Evolutionary conservation across 2,113 vertebrate species (phyloP), one percentile per base, ranked within the genome.

Genomic region (Physeter macrocephalus): DNA sequence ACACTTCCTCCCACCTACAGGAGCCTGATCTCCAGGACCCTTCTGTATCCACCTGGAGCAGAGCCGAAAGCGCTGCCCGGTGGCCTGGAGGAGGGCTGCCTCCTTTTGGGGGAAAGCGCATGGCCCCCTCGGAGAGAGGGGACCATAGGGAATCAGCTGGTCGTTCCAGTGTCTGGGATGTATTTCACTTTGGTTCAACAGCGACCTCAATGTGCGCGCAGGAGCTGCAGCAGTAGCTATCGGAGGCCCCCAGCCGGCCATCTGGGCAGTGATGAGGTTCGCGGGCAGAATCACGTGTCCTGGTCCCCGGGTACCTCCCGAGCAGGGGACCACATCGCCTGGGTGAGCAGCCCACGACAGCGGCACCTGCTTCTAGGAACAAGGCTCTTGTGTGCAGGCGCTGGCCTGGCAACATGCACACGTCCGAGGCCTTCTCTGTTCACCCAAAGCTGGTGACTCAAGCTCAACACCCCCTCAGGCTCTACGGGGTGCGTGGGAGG

Each of bases 11-110:
- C 54, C 49, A 9, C 31, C 0, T 21, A 39, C n/a, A 2, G 74
- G 34, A 41, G n/a, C 7, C 36, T 5, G 39, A 29, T 20, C 13
- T 25, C 49, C 1, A 39, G 6, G 29, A 29, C 5, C 34, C 23
- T 31, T 34, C 57, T 5, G 17, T 0, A 7, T 1, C 52, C 20
- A 9, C 59, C 14, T 23, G 25, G 4, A 69, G 21, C n/a, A 11
- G 1, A 31, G 72, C 31, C 2, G 1, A 13, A 7, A 1, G 0
- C 0, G 5, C 21, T 15, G 21, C 41, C 25, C 27, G 0, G 29
- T 36, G 59, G 59, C 34, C 71, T 36, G 2, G 1, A 21, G 49
- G 23, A 6, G 6, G n/a, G 82, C 61, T 1, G 29, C n/a, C 64
- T 43, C 64, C 25, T 72, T 3, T 27, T 5, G 7, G 36, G 29